Evolutionary conservation across 2,888 invertebrate species (phyloP), one percentile per base, ranked within the genome.

Genomic region (Ormyrus pomaceus): DNA sequence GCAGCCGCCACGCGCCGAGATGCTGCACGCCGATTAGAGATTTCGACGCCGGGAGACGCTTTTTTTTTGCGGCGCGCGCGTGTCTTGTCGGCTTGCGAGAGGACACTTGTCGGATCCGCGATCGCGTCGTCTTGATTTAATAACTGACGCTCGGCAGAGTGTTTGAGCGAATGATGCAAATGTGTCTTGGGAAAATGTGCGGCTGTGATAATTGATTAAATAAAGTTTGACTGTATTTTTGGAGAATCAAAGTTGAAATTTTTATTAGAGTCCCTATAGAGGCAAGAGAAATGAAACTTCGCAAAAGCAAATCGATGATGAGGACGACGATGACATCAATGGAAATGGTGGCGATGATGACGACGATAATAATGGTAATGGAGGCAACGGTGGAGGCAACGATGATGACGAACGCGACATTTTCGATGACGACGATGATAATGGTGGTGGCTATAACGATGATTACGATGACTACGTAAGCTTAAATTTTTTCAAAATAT

Each of bases 221-320:
- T 34, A 34, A 34, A 34, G 34, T 34, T 34, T 34, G 34, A 34
- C 4, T 34, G 34, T 34, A 34, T 4, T 34, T 34, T 34, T 34
- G 34, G 4, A 4, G 10, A 5, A 66, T 19, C 6, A 50, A 50
- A 0, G 45, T 7, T 8, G 9, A 58, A 58, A 8, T 45, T 59
- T 45, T 66, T 34, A 46, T 73, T 13, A 51, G 74, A 79, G n/a
- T 51, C 56, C 58, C 6, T 64, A 70, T 76, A 81, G 83, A 45
- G 84, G 78, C 13, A 85, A 79, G 66, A 76, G 80, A 76, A 86
- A 86, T 65, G 81, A 79, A 71, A 86, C 84, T 9, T 82, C 78
- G 51, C 74, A 82, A 77, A 82, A 77, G 11, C 86, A 86, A 56
- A 58, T 77, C 7, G 56, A 82, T 8, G 77, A 70, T 7, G 80